Base-by-base conservation (phyloP, 2,888 invertebrate genomes). In the Sminthurinus aureus region DNA sequence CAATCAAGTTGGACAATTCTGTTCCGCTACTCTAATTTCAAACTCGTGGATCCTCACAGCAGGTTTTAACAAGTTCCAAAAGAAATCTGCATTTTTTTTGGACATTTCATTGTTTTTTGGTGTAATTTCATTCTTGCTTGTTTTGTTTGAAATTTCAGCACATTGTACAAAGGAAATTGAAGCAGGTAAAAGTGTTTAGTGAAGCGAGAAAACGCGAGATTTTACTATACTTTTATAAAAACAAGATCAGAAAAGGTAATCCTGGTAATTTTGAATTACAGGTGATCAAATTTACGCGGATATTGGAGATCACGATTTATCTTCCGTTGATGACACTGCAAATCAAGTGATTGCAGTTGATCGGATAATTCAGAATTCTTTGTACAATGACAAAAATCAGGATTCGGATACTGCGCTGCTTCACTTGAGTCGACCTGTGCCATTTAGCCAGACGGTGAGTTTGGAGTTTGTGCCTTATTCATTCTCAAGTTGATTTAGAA, bases 341-440 rank as follows among this genome's bases (percentile, higher is more conserved):
- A 87, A 83, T 79, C 75, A 82, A 82, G 38, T 85, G 0, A 79
- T 86, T 74, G 38, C 81, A 0, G 84, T 85, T 6, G 84, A 85
- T 52, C 75, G 79, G n/a, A 69, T 84, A 18, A 85, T 86, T 58
- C 83, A 85, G 74, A 83, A 87, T 82, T 79, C 83, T 15, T 52
- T 80, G 64, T 87, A 87, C 76, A 82, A 87, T 77, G 79, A 82
- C 12, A 77, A 79, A 81, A 86, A 81, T 24, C 84, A 85, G 67
- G 84, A 87, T 78, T 90, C 91, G 85, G 91, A 91, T 86, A 90
- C 91, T 52, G 90, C 91, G 18, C 85, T 91, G 8, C 86, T 91
- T 6, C 88, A 89, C 81, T 86, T 91, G 15, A 80, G 83, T 13
- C 81, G 79, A n/a, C 86, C 87, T 0, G 85, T 89, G 9, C 82